Conservation (phyloP, 2,888 invertebrate species). For the Entomobrya multifasciata region DNA sequence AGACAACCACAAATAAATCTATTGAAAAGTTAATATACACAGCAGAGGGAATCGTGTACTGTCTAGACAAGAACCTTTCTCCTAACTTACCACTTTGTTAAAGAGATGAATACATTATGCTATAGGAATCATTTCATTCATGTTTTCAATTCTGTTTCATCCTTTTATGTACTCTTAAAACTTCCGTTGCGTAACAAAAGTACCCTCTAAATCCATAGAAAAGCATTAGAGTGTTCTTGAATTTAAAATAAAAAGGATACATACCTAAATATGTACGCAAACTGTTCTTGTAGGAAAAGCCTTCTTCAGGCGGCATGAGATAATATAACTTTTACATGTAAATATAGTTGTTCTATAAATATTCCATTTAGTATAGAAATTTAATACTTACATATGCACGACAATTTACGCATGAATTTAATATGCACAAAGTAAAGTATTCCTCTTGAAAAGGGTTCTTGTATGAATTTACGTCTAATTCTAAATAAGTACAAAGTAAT, state of each 20-base stretch:
- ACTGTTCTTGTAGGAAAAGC: not conserved
- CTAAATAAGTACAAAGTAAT: not conserved
- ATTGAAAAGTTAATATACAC: not conserved
- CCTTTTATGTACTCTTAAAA: not conserved
- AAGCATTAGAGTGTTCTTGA: conserved; percentile 20
- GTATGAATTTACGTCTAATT: not conserved
- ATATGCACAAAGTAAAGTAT: conserved; percentile 14
- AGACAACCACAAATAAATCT: not conserved
- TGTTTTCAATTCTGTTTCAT: conserved; percentile 18
- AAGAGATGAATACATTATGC: not conserved
- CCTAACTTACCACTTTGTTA: too few relatives aligned
- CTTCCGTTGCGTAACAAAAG: not conserved
- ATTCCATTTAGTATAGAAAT: too few relatives aligned
- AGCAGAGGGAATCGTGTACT: not conserved
- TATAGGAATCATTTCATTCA: conserved; percentile 1
- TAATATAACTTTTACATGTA: not conserved
- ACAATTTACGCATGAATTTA: conserved; percentile 13
- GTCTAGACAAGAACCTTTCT: too few relatives aligned
- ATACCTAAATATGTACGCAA: not conserved
- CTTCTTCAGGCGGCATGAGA: too few relatives aligned
- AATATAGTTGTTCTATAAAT: not conserved
- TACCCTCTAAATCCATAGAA: not conserved
- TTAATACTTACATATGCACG: not conserved
- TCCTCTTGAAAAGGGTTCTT: not conserved
- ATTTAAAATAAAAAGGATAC: conserved; percentile 12